Conservation (phyloP, 2,797 vertebrate species). For the Macropus fuliginosus region DNA sequence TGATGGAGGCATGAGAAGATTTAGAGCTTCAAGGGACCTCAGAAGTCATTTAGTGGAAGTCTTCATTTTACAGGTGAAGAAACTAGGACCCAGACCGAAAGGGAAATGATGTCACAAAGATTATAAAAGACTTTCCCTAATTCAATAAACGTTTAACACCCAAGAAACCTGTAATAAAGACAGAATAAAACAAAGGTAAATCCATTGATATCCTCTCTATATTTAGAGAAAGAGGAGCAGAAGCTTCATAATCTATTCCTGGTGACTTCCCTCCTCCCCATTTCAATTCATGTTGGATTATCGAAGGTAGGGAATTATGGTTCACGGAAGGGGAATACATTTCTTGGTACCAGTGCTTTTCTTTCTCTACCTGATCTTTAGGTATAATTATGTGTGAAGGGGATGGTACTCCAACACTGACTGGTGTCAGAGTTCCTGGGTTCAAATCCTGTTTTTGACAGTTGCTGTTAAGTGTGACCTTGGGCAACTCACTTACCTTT, state of each 20-base stretch:
- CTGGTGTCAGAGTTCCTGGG: background rate
- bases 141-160: background rate
- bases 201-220: background rate
- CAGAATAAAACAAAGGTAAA: background rate
- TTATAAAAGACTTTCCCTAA: background rate
- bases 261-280: background rate
- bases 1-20: background rate
- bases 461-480: background rate
- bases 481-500: background rate
- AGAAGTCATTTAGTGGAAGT: slow-evolving; percentile 6
- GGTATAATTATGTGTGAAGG: background rate
- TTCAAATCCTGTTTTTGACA: background rate
- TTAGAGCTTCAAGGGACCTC: background rate
- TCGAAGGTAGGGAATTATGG: background rate
- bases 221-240: background rate
- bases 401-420: background rate
- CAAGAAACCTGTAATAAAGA: background rate
- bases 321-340: background rate
- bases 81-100: background rate
- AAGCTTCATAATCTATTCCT: background rate
- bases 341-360: background rate
- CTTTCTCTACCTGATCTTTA: background rate
- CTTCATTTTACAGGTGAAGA: slow-evolving; percentile 22
- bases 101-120: background rate
- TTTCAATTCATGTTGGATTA: background rate